phyloP scores from a whole-genome alignment of 2,797 vertebrate species.

The Prunella strophiata region DNA sequence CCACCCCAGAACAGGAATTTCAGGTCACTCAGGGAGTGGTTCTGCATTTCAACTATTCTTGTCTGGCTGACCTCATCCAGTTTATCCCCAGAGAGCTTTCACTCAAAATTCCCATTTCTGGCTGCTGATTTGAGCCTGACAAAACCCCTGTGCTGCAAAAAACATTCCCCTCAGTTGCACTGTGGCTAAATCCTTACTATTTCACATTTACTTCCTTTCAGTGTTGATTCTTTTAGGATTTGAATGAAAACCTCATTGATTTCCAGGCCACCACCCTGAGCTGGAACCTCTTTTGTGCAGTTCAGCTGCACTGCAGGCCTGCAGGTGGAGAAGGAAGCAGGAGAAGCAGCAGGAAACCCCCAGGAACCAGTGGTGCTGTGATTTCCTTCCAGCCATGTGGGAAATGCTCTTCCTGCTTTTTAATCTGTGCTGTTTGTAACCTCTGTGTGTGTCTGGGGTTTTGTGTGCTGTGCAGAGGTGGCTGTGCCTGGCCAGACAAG shows the following conservation, averaged over 20 bases:
- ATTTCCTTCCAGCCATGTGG: neutral
- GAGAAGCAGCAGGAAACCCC: neutral
- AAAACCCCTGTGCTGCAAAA: neutral
- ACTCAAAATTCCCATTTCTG: neutral
- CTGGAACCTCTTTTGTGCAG: slow-evolving; percentile 53
- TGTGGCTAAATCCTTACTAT: neutral
- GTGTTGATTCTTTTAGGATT: slow-evolving; percentile 43
- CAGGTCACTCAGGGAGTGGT: slow-evolving; percentile 4
- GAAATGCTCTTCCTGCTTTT: neutral
- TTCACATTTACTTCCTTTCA: neutral
- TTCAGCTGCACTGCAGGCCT: slow-evolving; percentile 36
- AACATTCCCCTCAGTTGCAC: neutral
- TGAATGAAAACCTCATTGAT: slow-evolving; percentile 52
- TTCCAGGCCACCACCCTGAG: slow-evolving; percentile 69
- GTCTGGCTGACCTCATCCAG: neutral
- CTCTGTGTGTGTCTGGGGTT: neutral
- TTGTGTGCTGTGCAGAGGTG: neutral
- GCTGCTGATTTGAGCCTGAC: neutral
- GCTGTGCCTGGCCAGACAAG: neutral
- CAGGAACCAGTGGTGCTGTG: neutral
- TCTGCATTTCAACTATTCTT: neutral
- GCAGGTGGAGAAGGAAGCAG: neutral
- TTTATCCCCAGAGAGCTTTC: neutral
- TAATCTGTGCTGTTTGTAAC: neutral
- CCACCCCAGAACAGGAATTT: slow-evolving; percentile 44